Conservation (phyloP, 1,140 invertebrate genomes). For the Cylas formicarius region DNA sequence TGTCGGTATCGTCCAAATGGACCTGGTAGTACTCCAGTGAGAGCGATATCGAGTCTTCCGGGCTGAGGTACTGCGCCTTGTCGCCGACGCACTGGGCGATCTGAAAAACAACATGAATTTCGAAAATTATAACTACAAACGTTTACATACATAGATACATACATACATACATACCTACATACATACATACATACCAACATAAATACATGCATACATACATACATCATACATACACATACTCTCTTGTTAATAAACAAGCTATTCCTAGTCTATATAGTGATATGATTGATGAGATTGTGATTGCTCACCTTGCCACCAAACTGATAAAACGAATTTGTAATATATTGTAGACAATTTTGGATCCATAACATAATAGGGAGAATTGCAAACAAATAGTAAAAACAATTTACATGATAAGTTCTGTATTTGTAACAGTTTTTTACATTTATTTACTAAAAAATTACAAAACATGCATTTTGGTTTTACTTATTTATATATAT, state of each 20-base stretch:
- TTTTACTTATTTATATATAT: no score
- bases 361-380: no score
- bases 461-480: no score
- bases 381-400: no score
- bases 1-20: conserved; percentile 31
- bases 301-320: no score
- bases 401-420: no score
- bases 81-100: conserved; percentile 23
- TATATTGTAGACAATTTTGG: no score
- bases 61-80: conserved; percentile 46
- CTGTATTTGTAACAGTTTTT: no score
- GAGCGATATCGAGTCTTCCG: conserved; percentile 83
- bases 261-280: no score
- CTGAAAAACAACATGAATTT: conserved; percentile 9
- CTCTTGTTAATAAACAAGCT: background rate
- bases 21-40: conserved; percentile 61
- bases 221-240: background rate
- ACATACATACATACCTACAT: background rate
- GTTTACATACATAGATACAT: background rate
- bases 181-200: background rate
- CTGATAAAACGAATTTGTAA: no score
- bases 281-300: no score
- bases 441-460: no score
- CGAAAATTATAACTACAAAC: background rate
- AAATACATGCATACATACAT: background rate